A percentile compares a stretch with the other conserved stretches of the same genome.
phyloP scores from a whole-genome alignment of 2,113 vertebrate species.

The Callipepla californica region DNA sequence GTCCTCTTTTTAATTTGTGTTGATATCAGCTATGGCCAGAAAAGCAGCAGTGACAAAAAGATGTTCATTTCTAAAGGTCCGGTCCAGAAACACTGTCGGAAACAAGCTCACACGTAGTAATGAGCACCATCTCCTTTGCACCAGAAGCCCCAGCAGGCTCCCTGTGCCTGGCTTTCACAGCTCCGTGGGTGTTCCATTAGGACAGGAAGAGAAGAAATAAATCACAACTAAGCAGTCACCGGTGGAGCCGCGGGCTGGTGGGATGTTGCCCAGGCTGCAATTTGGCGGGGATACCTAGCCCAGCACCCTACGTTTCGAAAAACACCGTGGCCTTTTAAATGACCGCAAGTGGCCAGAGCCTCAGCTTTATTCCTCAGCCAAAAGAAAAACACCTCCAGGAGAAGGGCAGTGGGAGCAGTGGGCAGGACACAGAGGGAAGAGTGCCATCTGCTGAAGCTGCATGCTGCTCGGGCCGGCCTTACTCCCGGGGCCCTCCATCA shows the following conservation, averaged over 20 bases:
- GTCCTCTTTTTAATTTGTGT: neutral
- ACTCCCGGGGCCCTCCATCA: neutral
- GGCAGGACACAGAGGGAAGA: neutral
- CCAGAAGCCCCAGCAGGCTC: neutral
- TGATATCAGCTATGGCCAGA: neutral
- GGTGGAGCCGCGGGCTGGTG: neutral
- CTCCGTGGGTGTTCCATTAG: constrained; percentile 59
- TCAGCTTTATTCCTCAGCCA: constrained; percentile 46
- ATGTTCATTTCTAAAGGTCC: neutral
- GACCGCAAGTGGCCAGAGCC: constrained; percentile 25
- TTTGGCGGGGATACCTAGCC: constrained; percentile 22
- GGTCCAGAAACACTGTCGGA: neutral
- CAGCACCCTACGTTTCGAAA: constrained; percentile 39
- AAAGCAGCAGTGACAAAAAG: neutral
- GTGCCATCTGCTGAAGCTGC: constrained; percentile 66
- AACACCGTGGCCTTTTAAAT: constrained; percentile 8
- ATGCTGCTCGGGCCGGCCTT: neutral
- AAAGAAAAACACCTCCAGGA: constrained; percentile 44
- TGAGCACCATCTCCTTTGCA: neutral
- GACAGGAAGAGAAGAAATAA: constrained; percentile 61
- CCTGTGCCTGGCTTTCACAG: neutral
- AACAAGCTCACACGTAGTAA: neutral
- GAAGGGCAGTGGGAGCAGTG: neutral
- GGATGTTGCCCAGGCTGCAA: constrained; percentile 19
- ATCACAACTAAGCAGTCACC: constrained; percentile 29